Evolutionary conservation across 2,797 vertebrate species (phyloP).

Genomic region (Nannoperca obscura): DNA sequence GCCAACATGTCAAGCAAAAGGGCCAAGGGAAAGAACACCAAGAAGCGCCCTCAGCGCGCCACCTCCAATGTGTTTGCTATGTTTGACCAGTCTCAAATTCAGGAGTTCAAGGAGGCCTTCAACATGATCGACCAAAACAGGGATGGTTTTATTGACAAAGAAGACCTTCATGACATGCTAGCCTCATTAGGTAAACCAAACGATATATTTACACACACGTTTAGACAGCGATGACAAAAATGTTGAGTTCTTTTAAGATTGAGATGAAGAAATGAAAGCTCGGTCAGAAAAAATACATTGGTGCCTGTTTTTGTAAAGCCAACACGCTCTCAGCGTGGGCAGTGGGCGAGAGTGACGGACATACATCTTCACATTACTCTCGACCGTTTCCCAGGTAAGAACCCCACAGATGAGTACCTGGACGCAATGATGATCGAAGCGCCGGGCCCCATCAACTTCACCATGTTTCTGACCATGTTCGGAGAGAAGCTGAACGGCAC

Average conservation of each 20-base stretch:
- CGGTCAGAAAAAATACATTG: neutral
- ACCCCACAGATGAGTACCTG: conserved; percentile 94
- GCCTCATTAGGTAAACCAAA: conserved; percentile 90
- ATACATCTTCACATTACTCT: neutral
- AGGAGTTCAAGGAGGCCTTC: conserved; percentile 98
- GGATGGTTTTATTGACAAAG: conserved; percentile 97
- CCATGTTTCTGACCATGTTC: conserved; percentile 98
- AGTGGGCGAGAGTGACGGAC: neutral
- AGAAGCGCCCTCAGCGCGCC: conserved; percentile 95
- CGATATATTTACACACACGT: conserved; percentile 3
- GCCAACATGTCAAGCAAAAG: conserved; percentile 94
- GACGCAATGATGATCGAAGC: conserved; percentile 98
- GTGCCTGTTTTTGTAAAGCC: neutral
- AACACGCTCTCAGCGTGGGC: neutral
- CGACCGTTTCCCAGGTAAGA: conserved; percentile 87
- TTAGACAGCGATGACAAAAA: too few relatives aligned
- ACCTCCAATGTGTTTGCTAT: conserved; percentile 98
- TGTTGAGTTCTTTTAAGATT: neutral
- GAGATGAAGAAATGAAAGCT: neutral
- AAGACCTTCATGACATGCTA: conserved; percentile 96
- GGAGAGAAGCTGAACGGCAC: conserved; percentile 96
- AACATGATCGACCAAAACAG: conserved; percentile 99
- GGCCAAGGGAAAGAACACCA: conserved; percentile 95
- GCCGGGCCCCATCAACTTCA: conserved; percentile 91
- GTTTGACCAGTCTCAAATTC: conserved; percentile 98